Evolutionary conservation across 53 echinoderm and acorn worm genomes (phyloP), one percentile per base, ranked within the genome.

Genomic region (Temnopleurus reevesii): DNA sequence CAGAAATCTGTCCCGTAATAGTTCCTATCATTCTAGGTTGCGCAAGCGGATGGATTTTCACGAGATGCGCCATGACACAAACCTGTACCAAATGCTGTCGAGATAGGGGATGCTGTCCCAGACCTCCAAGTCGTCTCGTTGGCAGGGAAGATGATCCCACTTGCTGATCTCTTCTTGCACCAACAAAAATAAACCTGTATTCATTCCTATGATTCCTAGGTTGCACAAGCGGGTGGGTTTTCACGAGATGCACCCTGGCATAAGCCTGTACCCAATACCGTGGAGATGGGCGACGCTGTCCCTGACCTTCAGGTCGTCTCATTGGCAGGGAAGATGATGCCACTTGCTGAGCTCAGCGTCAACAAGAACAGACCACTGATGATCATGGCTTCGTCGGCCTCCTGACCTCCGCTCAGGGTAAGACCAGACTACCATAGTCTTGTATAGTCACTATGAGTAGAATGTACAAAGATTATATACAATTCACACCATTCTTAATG

Each of bases 321-420:
- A 76, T 49, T 95, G 82, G 33, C 71, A 7, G 91, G 91, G 5
- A 81, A 79, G 25, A 82, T 55, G 30, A 45, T 90, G 33, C 27
- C 46, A 0, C 59, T 95, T 5, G 24, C 76, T 5, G 89, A 77
- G 44, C 81, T 95, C 1, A 91, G 93, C 58, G 51, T 90, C 15
- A 80, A 95, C 55, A 95, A 93, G 71, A 65, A 91, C 45, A 89
- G 91, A 59, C 95, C 95, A n/a, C 76, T 95, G 4, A 83, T 93
- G 86, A 81, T 95, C 65, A 46, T 93, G 21, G 90, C 93, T 1
- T 95, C 95, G 4, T 95, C 95, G 38, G 81, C 80, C 79, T 95
- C 95, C 91, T 95, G 95, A 95, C 95, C 92, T 45, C 91, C 91
- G 86, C 89, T 95, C 76, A 85, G 80, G 93, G 95, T 95, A 56